Base-by-base conservation (phyloP, 1,140 invertebrate species). In the Chironomus striatipennis region DNA sequence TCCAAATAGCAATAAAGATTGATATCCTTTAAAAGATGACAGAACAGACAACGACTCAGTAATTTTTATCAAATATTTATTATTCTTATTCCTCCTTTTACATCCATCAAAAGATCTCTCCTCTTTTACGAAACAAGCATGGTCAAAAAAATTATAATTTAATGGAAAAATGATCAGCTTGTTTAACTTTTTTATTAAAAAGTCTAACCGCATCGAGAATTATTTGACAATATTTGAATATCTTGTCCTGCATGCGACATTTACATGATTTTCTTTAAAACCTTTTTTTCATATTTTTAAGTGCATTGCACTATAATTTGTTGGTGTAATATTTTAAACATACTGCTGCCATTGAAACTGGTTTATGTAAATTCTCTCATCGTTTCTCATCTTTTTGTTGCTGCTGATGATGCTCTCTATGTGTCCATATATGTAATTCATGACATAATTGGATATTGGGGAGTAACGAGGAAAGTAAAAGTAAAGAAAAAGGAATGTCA, bases 361-460 rank as follows among this genome's bases (percentile, higher is more conserved):
- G 47, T 57, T 57, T 57, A 57, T 57, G 47, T 57, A 57, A 57
- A 57, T 57, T 57, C n/a, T 57, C 47, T 57, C n/a, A 12, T 57
- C n/a, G 47, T n/a, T n/a, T 57, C 12, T 57, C 47, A 15, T 34
- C 24, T 2, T 34, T 34, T 34, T 34, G 24, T 34, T 2, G 24
- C 24, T 34, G 24, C 24, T 2, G 24, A n/a, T n/a, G n/a, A n/a
- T 34, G 24, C 24, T 34, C 24, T 34, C 24, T 34, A 34, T 34
- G 24, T 34, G 24, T 34, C 24, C 24, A 34, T 34, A 34, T 34
- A 34, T 57, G 47, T 57, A 15, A 57, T 57, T 12, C 47, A 57
- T 57, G 47, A 57, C 47, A 57, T 57, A 57, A 57, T 57, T 57
- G 47, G 47, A 12, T 57, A 57, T 57, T 57, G 12, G 47, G n/a